Evolutionary conservation across 2,888 invertebrate genomes (phyloP), one percentile per base, ranked within the genome.

Genomic region (Ferrisia virgata): DNA sequence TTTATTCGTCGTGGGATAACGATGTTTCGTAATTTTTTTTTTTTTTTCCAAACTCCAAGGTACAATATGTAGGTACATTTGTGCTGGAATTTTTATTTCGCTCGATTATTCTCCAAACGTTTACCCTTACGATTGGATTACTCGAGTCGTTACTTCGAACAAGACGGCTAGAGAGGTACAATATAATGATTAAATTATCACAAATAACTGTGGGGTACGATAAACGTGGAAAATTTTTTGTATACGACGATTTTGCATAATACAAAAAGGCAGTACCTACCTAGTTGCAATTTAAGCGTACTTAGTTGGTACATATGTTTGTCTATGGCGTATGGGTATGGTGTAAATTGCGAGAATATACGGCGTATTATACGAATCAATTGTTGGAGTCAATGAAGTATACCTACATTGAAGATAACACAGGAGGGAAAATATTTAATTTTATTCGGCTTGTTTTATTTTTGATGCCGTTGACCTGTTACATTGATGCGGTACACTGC

Each of bases 391-490:
- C 15, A n/a, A 15, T 9, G 4, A 47, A 18, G 18, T 47, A 18
- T n/a, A 18, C 1, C 3, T 47, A 64, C 43, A 28, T 13, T 11
- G 58, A 28, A 64, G 58, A n/a, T n/a, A n/a, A n/a, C n/a, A n/a
- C n/a, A n/a, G n/a, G n/a, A n/a, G 58, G 58, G 28, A n/a, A 64
- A 64, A 28, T 64, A 28, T 28, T 64, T 64, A 64, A 64, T 64
- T 64, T 64, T 64, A 64, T 64, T 64, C 58, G 58, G 58, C 58
- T 64, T 64, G 28, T 64, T 64, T 64, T 64, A 64, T 64, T 64
- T 64, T 64, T 64, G 28, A 64, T 64, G 58, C 58, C 58, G 58
- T 64, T 64, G 58, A 64, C 58, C 58, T 64, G 58, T 64, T 64
- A 64, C 58, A 25, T 64, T 64, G 58, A 64, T 64, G 58, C 58